phyloP scores from a whole-genome alignment of 2,113 vertebrate genomes.

The Vombatus ursinus region DNA sequence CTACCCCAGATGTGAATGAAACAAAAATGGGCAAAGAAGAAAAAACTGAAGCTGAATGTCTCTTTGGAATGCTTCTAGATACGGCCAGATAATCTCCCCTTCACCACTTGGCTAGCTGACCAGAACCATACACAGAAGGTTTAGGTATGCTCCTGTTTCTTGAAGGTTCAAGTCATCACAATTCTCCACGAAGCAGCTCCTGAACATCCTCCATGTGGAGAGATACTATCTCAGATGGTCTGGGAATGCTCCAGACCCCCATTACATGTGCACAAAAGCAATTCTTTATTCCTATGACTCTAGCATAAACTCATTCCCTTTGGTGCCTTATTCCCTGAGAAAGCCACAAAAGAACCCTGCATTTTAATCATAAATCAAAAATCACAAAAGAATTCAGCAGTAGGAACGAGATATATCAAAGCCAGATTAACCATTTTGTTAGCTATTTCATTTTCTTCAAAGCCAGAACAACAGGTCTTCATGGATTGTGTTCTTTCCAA shows the following conservation, averaged over 20 bases:
- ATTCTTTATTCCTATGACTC: not conserved
- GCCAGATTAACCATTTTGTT: conserved; percentile 75
- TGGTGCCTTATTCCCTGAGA: conserved; percentile 27
- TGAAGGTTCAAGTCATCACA: not conserved
- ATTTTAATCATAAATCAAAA: conserved; percentile 10
- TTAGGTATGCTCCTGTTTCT: not conserved
- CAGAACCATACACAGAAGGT: not conserved
- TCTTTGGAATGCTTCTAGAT: not conserved
- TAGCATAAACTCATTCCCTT: conserved; percentile 27
- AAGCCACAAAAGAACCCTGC: conserved; percentile 43
- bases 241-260: not conserved
- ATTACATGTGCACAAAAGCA: not conserved
- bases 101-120: not conserved
- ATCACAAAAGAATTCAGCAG: conserved; percentile 48
- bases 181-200: not conserved
- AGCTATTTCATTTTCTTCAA: conserved; percentile 68
- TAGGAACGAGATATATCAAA: conserved; percentile 71
- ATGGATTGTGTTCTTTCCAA: conserved; percentile 53
- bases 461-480: conserved; percentile 48
- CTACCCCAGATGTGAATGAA: not conserved
- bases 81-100: not conserved
- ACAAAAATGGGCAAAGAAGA: not conserved
- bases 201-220: not conserved
- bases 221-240: not conserved
- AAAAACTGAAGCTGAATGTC: not conserved